These are phyloP conservation scores for Andrena chrysosceles DNA, from an alignment of 2,888 invertebrate genomes.

Conservation along the genomic window DNA sequence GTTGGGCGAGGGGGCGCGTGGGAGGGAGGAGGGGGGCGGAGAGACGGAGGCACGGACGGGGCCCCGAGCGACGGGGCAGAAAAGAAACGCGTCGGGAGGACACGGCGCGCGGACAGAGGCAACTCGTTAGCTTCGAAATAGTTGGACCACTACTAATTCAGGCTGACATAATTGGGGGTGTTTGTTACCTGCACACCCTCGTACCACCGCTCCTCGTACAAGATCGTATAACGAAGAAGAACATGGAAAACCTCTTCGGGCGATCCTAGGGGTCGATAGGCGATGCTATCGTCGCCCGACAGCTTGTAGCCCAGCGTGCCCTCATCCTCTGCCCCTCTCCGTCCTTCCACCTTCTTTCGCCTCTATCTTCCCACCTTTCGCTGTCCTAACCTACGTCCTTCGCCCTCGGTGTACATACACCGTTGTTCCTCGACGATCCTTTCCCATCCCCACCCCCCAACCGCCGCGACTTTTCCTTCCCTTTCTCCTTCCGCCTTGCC, in stretches of 20 bases:
- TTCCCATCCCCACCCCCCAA: constrained; percentile 40
- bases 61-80: constrained; percentile 11
- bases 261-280: constrained; percentile 83
- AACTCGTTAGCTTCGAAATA: constrained; percentile 82
- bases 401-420: constrained; percentile 33
- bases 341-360: constrained; percentile 41
- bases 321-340: constrained; percentile 66
- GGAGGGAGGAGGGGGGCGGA: constrained; percentile 6
- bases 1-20: constrained; percentile 49
- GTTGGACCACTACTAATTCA: constrained; percentile 84
- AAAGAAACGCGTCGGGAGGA: constrained; percentile 11
- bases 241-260: constrained; percentile 85
- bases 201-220: constrained; percentile 78
- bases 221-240: constrained; percentile 84
- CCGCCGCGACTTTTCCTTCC: constrained; percentile 39
- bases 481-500: constrained; percentile 30
- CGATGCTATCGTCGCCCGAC: constrained; percentile 83
- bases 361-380: constrained; percentile 37
- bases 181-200: constrained; percentile 84
- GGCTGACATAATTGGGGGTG: constrained; percentile 85
- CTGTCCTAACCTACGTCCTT: constrained; percentile 52
- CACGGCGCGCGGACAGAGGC: constrained; percentile 61
- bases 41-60: constrained; percentile 22
- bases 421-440: constrained; percentile 49
- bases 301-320: constrained; percentile 80